Evolutionary conservation across 2,888 invertebrate genomes (phyloP).

Genomic region (Osmoderma eremita): DNA sequence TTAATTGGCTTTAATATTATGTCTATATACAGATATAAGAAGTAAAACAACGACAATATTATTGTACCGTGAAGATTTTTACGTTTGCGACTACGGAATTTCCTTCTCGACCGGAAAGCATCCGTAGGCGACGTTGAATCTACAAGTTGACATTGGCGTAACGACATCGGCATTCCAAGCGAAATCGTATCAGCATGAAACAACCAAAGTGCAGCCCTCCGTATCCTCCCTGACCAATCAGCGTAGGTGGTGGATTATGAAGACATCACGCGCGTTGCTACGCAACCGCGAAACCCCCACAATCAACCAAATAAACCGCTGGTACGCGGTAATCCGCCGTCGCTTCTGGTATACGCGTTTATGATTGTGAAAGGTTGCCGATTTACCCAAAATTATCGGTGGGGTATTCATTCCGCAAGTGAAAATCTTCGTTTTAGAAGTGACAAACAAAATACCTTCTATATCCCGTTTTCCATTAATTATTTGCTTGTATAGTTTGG

Average conservation of each 20-base stretch:
- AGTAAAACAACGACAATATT: too few relatives aligned
- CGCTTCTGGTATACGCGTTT: constrained; percentile 23
- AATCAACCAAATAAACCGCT: constrained; percentile 51
- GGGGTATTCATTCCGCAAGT: neutral
- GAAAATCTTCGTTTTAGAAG: too few relatives aligned
- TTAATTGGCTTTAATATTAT: too few relatives aligned
- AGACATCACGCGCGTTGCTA: constrained; percentile 62
- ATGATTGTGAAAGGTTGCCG: constrained; percentile 12
- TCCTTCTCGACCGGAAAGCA: neutral
- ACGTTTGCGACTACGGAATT: constrained; percentile 2
- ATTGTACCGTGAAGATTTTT: neutral
- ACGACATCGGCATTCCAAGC: constrained; percentile 48
- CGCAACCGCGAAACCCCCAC: constrained; percentile 61
- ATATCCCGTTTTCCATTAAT: too few relatives aligned
- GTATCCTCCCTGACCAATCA: constrained; percentile 61
- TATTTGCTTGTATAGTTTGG: too few relatives aligned
- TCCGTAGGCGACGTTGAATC: constrained; percentile 24
- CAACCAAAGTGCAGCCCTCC: constrained; percentile 57
- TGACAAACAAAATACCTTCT: too few relatives aligned
- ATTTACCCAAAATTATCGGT: constrained; percentile 1
- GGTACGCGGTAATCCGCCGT: constrained; percentile 48
- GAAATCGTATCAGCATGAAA: constrained; percentile 60
- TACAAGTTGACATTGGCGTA: constrained; percentile 41
- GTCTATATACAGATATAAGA: too few relatives aligned
- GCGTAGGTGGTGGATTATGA: constrained; percentile 59